Conservation (phyloP, 1,140 invertebrate genomes). For the Andricus grossulariae region DNA sequence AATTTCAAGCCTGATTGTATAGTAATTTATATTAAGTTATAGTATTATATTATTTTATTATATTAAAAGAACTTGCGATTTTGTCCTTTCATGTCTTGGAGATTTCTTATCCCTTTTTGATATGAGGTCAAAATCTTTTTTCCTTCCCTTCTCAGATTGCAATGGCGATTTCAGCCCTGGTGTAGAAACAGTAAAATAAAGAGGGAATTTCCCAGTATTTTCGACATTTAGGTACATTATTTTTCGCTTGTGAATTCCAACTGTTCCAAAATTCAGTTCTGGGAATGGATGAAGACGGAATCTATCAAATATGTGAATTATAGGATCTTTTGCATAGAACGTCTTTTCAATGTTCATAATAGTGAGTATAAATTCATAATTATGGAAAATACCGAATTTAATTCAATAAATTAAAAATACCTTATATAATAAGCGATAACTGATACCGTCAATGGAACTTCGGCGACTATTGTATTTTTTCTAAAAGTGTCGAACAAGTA, state of each 20-base stretch:
- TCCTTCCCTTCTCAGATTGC: not conserved
- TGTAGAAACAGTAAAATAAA: constrained; percentile 52
- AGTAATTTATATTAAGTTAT: too few relatives aligned
- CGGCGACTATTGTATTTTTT: constrained; percentile 48
- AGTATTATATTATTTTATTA: too few relatives aligned
- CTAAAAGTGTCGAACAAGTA: constrained; percentile 56
- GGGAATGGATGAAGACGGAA: constrained; percentile 54
- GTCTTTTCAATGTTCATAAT: not conserved
- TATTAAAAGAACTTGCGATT: not conserved
- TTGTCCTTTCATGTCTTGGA: constrained; percentile 33
- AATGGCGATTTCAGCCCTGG: not conserved
- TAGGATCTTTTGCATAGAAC: not conserved
- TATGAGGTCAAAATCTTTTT: not conserved
- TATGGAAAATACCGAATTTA: too few relatives aligned
- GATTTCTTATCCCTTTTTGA: constrained; percentile 42
- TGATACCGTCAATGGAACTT: constrained; percentile 60
- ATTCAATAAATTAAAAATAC: constrained; percentile 42
- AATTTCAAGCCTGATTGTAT: too few relatives aligned
- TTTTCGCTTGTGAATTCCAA: constrained; percentile 53
- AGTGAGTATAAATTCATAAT: too few relatives aligned
- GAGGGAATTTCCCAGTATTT: constrained; percentile 60
- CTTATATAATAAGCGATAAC: constrained; percentile 57
- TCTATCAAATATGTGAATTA: constrained; percentile 38
- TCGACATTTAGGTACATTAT: constrained; percentile 56
- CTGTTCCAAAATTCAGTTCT: constrained; percentile 57